Evolutionary conservation across 1,140 invertebrate genomes (phyloP), one percentile per base, ranked within the genome.

Genomic region (Cydia strobilella): DNA sequence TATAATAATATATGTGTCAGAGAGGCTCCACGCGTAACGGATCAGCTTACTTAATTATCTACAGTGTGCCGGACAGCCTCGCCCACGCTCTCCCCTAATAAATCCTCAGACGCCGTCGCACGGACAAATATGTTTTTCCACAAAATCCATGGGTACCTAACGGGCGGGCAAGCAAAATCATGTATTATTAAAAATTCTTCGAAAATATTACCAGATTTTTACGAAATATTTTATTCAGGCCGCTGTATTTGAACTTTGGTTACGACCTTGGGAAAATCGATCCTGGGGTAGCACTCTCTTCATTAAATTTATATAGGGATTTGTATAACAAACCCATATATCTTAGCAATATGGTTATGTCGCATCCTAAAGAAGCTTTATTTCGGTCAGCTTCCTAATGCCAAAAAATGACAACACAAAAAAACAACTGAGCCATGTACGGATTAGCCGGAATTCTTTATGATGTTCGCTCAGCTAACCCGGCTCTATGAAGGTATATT

Each of bases 201-300:
- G 54, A n/a, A 20, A 20, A 59, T 59, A 23, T 10, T 12, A 20
- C 23, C 54, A n/a, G 54, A 59, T 59, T 23, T 59, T 59, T 6
- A 23, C 6, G 54, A 59, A 59, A 59, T 59, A 59, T 59, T 59
- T 59, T 59, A 59, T 59, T 59, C 54, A 59, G 18, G 54, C 20
- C 15, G n/a, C 48, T 20, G 54, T 59, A 59, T 39, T 69, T 69
- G 27, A 39, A 69, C 65, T 69, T 69, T 23, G 15, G n/a, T 18
- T 18, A 69, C n/a, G 27, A 69, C 65, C 65, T 69, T 69, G n/a
- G 18, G 20, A 69, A 42, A 18, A 69, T 69, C 65, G 65, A 69
- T 69, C 15, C 31, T 39, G 15, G 31, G n/a, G 65, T 69, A 69
- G 18, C 7, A 23, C 3, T 9, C 35, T 39, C 35, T 39, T 39